phyloP scores from a whole-genome alignment of 2,797 vertebrate species.

The Sarcophilus harrisii region DNA sequence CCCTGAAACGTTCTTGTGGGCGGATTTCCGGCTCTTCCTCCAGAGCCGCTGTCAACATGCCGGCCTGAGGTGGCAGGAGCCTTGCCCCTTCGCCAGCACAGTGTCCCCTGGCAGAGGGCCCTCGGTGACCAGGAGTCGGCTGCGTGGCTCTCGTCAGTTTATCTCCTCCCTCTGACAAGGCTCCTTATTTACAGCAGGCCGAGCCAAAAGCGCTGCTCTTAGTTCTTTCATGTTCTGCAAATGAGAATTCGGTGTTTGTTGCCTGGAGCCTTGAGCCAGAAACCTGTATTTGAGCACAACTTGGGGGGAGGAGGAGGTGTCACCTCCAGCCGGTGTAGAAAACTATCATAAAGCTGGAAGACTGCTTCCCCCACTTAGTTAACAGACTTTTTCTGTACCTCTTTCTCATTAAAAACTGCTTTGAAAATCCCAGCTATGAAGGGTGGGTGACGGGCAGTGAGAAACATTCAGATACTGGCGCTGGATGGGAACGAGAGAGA shows the following conservation, averaged over 20 bases:
- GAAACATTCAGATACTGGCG: not conserved
- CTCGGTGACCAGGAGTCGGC: not conserved
- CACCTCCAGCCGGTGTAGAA: not conserved
- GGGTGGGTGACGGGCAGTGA: not conserved
- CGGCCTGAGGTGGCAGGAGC: slow-evolving; percentile 17
- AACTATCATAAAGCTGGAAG: not conserved
- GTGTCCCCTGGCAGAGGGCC: slow-evolving; percentile 33
- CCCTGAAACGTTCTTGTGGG: slow-evolving; percentile 26
- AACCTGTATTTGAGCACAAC: slow-evolving; percentile 40
- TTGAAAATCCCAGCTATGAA: not conserved
- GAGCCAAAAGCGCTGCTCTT: slow-evolving; percentile 12
- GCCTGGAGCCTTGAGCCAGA: slow-evolving; percentile 27
- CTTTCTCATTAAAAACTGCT: slow-evolving; percentile 27
- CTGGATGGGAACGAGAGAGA: not conserved
- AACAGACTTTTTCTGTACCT: not conserved
- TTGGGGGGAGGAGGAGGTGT: too few species aligned
- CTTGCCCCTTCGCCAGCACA: not conserved
- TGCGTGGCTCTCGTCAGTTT: not conserved
- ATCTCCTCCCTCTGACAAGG: slow-evolving; percentile 39
- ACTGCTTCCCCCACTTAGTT: too few species aligned
- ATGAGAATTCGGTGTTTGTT: not conserved
- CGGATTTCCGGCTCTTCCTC: slow-evolving; percentile 30
- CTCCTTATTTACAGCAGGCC: slow-evolving; percentile 40
- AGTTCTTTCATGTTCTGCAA: slow-evolving; percentile 32
- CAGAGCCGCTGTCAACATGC: not conserved